Conservation (phyloP, 1,140 invertebrate species). For the Propsilocerus akamusi region DNA sequence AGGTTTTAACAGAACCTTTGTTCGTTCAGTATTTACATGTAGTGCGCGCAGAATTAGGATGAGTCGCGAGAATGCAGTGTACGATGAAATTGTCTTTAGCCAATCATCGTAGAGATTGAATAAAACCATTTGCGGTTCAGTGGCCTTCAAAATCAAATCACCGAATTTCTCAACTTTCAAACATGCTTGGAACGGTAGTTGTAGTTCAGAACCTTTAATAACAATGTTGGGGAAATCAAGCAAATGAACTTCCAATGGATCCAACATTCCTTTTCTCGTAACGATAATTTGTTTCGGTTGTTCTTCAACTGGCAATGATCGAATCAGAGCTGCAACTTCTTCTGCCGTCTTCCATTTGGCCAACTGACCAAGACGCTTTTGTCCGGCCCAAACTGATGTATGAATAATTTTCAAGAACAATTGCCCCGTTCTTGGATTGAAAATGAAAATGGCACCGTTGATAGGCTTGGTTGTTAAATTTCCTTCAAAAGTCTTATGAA, state of each 20-base stretch:
- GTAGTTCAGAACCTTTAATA: conserved; percentile 97
- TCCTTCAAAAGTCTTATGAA: conserved; percentile 99
- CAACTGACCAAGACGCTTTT: conserved; percentile 79
- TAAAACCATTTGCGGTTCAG: conserved; percentile 98
- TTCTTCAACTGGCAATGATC: conserved; percentile 97
- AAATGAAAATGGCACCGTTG: conserved; percentile 99
- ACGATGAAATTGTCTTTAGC: conserved; percentile 92
- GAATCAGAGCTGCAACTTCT: conserved; percentile 97
- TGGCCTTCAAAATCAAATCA: conserved; percentile 96
- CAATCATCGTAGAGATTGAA: conserved; percentile 99
- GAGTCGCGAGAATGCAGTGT: conserved; percentile 92
- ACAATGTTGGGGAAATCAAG: conserved; percentile 99
- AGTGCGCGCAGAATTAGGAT: conserved; percentile 92
- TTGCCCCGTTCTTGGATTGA: conserved; percentile 98
- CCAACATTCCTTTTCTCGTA: conserved; percentile 97
- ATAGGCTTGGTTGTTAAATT: conserved; percentile 99
- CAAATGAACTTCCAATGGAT: conserved; percentile 96
- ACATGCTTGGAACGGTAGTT: conserved; percentile 97
- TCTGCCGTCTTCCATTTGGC: conserved; percentile 99
- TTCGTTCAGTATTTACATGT: conserved; percentile 97
- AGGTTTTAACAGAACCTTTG: conserved; percentile 95
- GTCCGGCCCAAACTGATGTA: conserved; percentile 98
- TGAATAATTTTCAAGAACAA: conserved; percentile 99
- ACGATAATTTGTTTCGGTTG: conserved; percentile 99
- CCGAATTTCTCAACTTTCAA: conserved; percentile 99